Evolutionary conservation across 1,140 invertebrate genomes (phyloP), one percentile per base, ranked within the genome.

Genomic region (Sinonovacula constricta): DNA sequence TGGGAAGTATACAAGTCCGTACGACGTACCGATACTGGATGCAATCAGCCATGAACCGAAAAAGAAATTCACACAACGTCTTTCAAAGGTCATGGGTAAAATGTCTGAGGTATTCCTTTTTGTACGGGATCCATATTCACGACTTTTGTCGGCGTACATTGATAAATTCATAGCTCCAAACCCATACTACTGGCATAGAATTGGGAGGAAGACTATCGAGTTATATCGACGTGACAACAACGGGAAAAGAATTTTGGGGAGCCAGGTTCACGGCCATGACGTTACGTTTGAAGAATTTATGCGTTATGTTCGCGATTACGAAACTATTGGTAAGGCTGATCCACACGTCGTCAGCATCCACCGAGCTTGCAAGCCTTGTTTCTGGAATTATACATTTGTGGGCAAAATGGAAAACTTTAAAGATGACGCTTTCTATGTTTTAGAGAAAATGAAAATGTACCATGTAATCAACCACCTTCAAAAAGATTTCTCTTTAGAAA

Each of bases 341-440:
- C 14, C n/a, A 0, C 75, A 78, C 63, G 49, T 78, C 36, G 45
- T 30, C 0, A 18, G 33, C 7, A 28, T 60, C 33, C 45, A 34
- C 28, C 24, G 34, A 24, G 34, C 51, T 26, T 78, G 63, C 26
- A 68, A 63, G 18, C 75, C 75, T 12, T 78, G 75, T 51, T 3
- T 49, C 26, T 30, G 67, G 1, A 53, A 62, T 22, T 78, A 78
- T 26, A 49, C 67, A 31, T 78, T 69, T 68, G 31, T 78, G 28
- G 75, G 75, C 1, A 78, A 68, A 33, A 78, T 78, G 56, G 75
- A 78, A 70, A 59, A 49, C 15, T 78, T 78, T 33, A 10, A 33
- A 28, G 4, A 60, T n/a, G 75, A 78, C 34, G 62, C 66, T 5
- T 10, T 53, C 3, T 39, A 62, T 10, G 1, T 78, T 7, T 7